Evolutionary conservation across 2,888 invertebrate genomes (phyloP).

Genomic region (Luperina testacea): DNA sequence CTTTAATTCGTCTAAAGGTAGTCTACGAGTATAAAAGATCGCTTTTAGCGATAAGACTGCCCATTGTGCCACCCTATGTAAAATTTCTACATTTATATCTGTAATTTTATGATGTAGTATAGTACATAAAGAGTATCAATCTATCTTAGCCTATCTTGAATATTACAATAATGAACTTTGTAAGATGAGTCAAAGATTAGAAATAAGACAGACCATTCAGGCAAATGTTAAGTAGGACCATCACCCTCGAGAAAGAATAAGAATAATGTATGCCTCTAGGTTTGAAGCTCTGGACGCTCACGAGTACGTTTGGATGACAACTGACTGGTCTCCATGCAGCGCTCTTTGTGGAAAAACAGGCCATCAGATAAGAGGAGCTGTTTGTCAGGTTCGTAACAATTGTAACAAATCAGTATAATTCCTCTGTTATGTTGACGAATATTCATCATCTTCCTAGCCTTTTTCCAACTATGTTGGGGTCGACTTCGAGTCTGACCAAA

Average conservation of each 20-base stretch:
- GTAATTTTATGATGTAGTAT: too few relatives aligned
- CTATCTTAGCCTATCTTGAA: not conserved
- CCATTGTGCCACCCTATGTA: not conserved
- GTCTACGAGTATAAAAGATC: not conserved
- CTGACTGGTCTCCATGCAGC: conserved; percentile 96
- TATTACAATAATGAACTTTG: not conserved
- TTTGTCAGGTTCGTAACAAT: conserved; percentile 91
- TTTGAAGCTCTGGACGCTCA: conserved; percentile 73
- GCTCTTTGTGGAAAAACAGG: conserved; percentile 95
- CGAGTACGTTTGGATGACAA: conserved; percentile 94
- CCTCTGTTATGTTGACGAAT: not conserved
- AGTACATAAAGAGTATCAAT: too few relatives aligned
- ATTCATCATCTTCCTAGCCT: too few relatives aligned
- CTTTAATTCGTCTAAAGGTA: not conserved
- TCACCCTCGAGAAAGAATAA: not conserved
- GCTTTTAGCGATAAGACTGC: not conserved
- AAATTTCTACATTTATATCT: not conserved
- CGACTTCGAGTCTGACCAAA: too few relatives aligned
- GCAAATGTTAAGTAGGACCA: not conserved
- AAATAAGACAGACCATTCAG: not conserved
- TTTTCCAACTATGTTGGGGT: too few relatives aligned
- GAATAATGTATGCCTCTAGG: conserved; percentile 18
- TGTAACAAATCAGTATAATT: not conserved
- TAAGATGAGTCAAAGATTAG: not conserved
- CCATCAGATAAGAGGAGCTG: conserved; percentile 92